A percentile compares a stretch with the other conserved stretches of the same genome.
These are phyloP conservation scores for Paramisgurnus dabryanus DNA, from an alignment of 2,113 vertebrate genomes.

Conservation along the genomic window DNA sequence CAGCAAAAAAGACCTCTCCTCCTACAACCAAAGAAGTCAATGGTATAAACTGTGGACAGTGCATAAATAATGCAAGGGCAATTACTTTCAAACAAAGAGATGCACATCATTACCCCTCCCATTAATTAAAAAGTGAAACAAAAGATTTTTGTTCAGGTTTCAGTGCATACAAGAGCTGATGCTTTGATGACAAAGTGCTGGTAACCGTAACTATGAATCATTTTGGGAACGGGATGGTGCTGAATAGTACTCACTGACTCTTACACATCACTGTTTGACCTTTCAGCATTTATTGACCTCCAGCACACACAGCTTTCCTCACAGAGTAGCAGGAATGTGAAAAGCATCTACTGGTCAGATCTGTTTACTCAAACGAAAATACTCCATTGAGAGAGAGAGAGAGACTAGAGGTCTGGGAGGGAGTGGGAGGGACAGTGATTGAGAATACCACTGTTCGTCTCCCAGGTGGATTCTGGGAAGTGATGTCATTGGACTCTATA, in stretches of 20 bases:
- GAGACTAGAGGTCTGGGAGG: not conserved
- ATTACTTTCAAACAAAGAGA: constrained; percentile 35
- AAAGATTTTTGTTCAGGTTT: not conserved
- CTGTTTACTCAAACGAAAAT: constrained; percentile 30
- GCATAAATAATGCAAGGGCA: constrained; percentile 31
- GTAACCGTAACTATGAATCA: not conserved
- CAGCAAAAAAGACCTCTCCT: not conserved
- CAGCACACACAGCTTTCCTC: not conserved
- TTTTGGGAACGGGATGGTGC: not conserved
- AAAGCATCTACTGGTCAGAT: constrained; percentile 32
- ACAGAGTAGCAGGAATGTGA: constrained; percentile 28
- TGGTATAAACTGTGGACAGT: constrained; percentile 17
- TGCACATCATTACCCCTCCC: constrained; percentile 5
- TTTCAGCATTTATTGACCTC: constrained; percentile 37
- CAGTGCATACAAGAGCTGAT: not conserved
- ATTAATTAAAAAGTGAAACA: constrained; percentile 19
- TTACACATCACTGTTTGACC: constrained; percentile 39
- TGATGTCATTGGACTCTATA: constrained; percentile 44
- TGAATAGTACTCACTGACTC: constrained; percentile 3
- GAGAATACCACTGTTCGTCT: constrained; percentile 17
- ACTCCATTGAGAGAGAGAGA: constrained; percentile 1
- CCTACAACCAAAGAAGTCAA: constrained; percentile 17
- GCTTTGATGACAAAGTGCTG: not conserved
- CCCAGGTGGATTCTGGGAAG: constrained; percentile 29
- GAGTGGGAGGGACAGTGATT: not conserved